Evolutionary conservation across 2,888 invertebrate species (phyloP).

Genomic region (Oscheius sp.): DNA sequence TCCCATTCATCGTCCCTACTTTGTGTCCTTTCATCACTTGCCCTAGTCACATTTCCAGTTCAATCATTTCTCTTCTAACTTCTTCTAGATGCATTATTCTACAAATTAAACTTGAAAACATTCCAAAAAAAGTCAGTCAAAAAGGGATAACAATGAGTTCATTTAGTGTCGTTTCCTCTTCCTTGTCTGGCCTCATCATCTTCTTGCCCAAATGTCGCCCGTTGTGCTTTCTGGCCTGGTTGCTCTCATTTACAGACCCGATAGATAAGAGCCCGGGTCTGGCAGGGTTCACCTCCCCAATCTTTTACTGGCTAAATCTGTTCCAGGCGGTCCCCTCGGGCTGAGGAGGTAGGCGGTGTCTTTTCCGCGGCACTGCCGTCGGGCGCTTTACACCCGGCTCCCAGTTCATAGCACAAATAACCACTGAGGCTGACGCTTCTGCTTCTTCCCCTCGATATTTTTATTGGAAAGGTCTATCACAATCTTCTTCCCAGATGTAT

Average conservation of each 20-base stretch:
- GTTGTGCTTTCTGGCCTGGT: neutral
- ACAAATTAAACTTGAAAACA: no score
- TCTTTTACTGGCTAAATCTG: slow-evolving; percentile 6
- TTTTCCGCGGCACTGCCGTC: slow-evolving; percentile 28
- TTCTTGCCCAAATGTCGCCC: neutral
- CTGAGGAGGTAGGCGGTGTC: slow-evolving; percentile 33
- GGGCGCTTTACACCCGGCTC: slow-evolving; percentile 31
- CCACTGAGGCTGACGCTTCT: slow-evolving; percentile 19
- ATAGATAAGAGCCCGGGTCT: neutral
- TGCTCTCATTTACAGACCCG: neutral
- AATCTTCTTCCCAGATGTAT: neutral
- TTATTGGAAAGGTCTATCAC: neutral
- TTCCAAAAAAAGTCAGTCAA: no score
- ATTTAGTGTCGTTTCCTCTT: neutral
- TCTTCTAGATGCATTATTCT: neutral
- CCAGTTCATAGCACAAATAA: slow-evolving; percentile 37
- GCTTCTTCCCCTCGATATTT: neutral
- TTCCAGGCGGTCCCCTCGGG: slow-evolving; percentile 6
- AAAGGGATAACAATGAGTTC: neutral
- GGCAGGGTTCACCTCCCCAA: neutral
- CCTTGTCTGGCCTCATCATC: neutral
- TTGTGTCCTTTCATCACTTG: slow-evolving; percentile 4
- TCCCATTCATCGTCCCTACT: slow-evolving; percentile 17
- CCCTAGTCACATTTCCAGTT: neutral
- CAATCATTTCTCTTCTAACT: neutral